phyloP scores from a whole-genome alignment of 2,888 invertebrate genomes.

The Andrena hattorfiana region DNA sequence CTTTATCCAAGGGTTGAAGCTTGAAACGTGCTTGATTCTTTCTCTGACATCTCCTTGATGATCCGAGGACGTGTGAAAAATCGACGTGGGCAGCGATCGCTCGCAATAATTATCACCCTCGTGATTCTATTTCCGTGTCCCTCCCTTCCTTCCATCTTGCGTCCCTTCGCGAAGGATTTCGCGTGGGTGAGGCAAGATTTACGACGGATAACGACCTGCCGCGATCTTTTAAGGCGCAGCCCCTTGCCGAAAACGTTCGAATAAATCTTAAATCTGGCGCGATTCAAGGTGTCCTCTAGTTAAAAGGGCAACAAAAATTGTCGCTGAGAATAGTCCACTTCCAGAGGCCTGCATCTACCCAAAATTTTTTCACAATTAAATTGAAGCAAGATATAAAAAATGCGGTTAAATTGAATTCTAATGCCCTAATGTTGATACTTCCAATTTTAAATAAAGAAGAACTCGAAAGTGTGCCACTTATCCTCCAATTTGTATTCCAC shows the following conservation, averaged over 20 bases:
- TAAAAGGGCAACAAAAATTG: neutral
- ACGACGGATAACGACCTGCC: slow-evolving; percentile 49
- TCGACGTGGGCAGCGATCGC: neutral
- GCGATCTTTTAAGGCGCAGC: slow-evolving; percentile 36
- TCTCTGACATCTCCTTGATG: neutral
- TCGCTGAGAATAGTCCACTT: neutral
- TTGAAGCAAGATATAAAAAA: neutral
- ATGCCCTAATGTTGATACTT: slow-evolving; percentile 26
- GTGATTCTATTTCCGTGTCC: slow-evolving; percentile 50
- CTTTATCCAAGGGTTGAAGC: neutral
- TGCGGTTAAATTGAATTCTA: neutral
- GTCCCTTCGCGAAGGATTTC: slow-evolving; percentile 39
- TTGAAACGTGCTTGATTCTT: neutral
- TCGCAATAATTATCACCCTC: slow-evolving; percentile 51
- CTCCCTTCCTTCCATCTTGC: neutral
- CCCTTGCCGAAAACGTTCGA: slow-evolving; percentile 35
- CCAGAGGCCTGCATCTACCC: no score
- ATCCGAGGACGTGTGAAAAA: slow-evolving; percentile 9
- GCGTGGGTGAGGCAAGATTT: slow-evolving; percentile 58
- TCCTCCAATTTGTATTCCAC: neutral
- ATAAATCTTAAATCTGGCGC: slow-evolving; percentile 32
- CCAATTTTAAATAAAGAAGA: slow-evolving; percentile 27
- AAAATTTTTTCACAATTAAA: neutral
- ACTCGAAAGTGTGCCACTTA: slow-evolving; percentile 8
- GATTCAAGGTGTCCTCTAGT: slow-evolving; percentile 14